phyloP scores from a whole-genome alignment of 2,888 invertebrate species.

The Cheilosia grossa region DNA sequence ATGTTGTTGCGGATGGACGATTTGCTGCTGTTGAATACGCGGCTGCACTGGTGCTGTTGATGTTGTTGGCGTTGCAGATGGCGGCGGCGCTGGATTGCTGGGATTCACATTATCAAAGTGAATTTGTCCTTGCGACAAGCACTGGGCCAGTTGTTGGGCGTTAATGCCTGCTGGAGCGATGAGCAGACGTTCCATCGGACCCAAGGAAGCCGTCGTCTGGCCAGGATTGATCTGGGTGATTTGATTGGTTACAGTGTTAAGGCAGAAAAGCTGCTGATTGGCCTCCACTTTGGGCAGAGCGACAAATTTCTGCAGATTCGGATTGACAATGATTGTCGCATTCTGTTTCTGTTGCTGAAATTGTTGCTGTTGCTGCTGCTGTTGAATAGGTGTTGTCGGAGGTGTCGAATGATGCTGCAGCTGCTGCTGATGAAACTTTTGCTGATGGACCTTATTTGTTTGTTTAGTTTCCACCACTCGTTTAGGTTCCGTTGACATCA shows the following conservation, averaged over 20 bases:
- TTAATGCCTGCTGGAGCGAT: slow-evolving; percentile 83
- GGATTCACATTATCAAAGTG: slow-evolving; percentile 83
- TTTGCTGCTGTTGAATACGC: slow-evolving; percentile 81
- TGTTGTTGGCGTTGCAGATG: slow-evolving; percentile 73
- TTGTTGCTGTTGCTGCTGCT: slow-evolving; percentile 51
- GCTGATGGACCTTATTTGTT: slow-evolving; percentile 54
- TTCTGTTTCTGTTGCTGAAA: slow-evolving; percentile 63
- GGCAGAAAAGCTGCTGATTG: slow-evolving; percentile 82
- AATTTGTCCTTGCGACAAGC: slow-evolving; percentile 82
- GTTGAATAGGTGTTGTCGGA: slow-evolving; percentile 30
- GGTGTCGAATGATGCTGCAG: slow-evolving; percentile 38
- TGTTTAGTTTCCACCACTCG: slow-evolving; percentile 41
- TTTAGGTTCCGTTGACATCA: slow-evolving; percentile 33
- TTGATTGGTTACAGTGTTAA: slow-evolving; percentile 83
- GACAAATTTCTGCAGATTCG: slow-evolving; percentile 80
- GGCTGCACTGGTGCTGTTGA: slow-evolving; percentile 47
- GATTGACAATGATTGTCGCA: slow-evolving; percentile 70
- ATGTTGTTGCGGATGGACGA: slow-evolving; percentile 80
- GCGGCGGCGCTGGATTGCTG: slow-evolving; percentile 76
- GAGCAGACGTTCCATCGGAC: slow-evolving; percentile 82
- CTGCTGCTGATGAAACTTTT: slow-evolving; percentile 61
- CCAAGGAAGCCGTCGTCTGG: slow-evolving; percentile 82
- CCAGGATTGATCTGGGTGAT: slow-evolving; percentile 83
- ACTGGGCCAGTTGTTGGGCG: slow-evolving; percentile 83
- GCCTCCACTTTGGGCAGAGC: slow-evolving; percentile 82